Percentiles rank a stretch among this genome's conserved stretches.
Conservation (phyloP, 1,140 invertebrate genomes). For the Helicoverpa zea region DNA sequence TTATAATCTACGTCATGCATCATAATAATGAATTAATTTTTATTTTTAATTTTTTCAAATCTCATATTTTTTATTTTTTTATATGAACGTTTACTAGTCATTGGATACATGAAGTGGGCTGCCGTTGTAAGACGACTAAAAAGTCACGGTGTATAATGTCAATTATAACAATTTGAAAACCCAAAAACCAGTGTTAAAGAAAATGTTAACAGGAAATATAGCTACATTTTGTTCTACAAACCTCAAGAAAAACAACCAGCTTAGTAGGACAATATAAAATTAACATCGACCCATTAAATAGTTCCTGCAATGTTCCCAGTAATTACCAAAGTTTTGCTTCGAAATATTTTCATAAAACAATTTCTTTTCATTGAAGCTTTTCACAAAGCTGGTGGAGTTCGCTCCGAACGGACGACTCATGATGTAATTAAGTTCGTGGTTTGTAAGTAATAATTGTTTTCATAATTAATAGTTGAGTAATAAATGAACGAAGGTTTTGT, state of each 20-base stretch:
- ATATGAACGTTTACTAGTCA: too few relatives aligned
- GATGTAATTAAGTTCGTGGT: conserved; percentile 28
- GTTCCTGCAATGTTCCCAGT: conserved; percentile 38
- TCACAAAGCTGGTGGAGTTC: neutral
- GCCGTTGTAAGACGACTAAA: too few relatives aligned
- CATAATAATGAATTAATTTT: too few relatives aligned
- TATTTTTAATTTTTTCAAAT: too few relatives aligned
- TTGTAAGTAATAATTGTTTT: conserved; percentile 23
- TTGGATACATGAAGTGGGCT: too few relatives aligned
- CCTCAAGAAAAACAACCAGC: neutral
- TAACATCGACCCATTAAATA: conserved; percentile 40
- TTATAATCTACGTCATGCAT: too few relatives aligned
- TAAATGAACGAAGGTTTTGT: neutral
- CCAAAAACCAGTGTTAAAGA: neutral
- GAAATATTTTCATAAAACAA: conserved; percentile 51
- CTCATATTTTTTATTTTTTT: too few relatives aligned
- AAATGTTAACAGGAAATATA: neutral
- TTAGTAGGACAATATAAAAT: conserved; percentile 25
- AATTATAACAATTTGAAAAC: too few relatives aligned
- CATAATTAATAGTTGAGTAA: conserved; percentile 29
- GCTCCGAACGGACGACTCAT: conserved; percentile 4
- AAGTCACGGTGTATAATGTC: too few relatives aligned
- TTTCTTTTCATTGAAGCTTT: conserved; percentile 41
- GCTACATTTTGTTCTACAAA: too few relatives aligned
- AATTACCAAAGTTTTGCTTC: conserved; percentile 54